Evolutionary conservation across 2,113 vertebrate species (phyloP).

Genomic region (Scomber scombrus): DNA sequence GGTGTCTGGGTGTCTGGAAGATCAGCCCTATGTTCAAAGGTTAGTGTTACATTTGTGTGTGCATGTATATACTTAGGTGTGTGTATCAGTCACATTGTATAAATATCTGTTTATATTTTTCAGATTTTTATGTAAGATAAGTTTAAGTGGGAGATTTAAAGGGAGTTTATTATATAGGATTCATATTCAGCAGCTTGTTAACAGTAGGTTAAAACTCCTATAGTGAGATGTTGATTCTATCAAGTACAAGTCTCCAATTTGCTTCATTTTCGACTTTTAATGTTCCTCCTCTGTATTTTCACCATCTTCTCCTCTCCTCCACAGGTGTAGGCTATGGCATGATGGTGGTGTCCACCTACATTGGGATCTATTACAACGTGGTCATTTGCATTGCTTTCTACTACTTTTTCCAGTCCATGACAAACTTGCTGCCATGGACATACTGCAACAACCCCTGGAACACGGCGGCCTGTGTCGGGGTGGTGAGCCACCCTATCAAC

Average conservation of each 20-base stretch:
- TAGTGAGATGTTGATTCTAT: too few relatives aligned
- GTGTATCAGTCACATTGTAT: background rate
- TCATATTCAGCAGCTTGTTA: background rate
- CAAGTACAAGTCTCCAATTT: too few relatives aligned
- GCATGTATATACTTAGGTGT: background rate
- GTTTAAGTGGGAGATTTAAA: too few relatives aligned
- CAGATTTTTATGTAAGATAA: too few relatives aligned
- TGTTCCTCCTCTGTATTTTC: background rate
- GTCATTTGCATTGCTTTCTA: constrained; percentile 99
- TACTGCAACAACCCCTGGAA: constrained; percentile 98
- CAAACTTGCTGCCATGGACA: constrained; percentile 94
- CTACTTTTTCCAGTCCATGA: constrained; percentile 99
- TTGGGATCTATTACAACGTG: constrained; percentile 99
- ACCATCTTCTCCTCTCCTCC: background rate
- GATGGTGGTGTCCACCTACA: constrained; percentile 99
- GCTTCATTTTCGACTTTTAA: background rate
- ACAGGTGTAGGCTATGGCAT: constrained; percentile 98
- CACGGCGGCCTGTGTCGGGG: constrained; percentile 89
- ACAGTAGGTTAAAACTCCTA: too few relatives aligned
- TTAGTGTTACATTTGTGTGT: too few relatives aligned
- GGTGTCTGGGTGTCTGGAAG: constrained; percentile 97
- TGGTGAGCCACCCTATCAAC: constrained; percentile 85
- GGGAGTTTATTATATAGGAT: background rate
- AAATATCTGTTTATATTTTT: too few relatives aligned
- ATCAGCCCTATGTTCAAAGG: constrained; percentile 99